These are phyloP conservation scores for Musca domestica DNA, from an alignment of 1,140 invertebrate genomes.

Conservation along the genomic window DNA sequence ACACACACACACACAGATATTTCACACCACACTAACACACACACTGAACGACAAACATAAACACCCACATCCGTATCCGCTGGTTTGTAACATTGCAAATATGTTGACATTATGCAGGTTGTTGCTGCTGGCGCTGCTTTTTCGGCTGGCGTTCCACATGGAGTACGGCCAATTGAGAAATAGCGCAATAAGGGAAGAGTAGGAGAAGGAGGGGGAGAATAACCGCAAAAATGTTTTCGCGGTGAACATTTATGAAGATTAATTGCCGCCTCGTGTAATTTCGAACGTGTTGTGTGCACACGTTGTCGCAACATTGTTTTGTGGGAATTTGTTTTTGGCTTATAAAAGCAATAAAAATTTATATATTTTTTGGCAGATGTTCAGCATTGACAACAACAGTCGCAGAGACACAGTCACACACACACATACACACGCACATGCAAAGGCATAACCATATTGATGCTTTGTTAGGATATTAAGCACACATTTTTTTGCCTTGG, in stretches of 20 bases:
- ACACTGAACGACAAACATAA: background rate
- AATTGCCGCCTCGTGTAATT: constrained; percentile 24
- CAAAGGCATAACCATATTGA: too few relatives aligned
- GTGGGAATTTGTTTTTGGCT: constrained; percentile 21
- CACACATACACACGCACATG: too few relatives aligned
- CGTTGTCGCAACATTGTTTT: constrained; percentile 22
- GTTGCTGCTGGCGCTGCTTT: background rate
- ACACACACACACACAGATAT: background rate
- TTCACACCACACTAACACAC: background rate
- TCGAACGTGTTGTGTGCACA: constrained; percentile 19
- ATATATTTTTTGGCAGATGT: constrained; percentile 13
- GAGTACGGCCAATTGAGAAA: too few relatives aligned
- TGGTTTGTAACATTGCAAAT: background rate
- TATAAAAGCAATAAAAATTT: constrained; percentile 20
- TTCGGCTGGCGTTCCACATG: too few relatives aligned
- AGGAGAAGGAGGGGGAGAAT: background rate
- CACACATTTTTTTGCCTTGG: too few relatives aligned
- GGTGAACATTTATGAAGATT: constrained; percentile 27
- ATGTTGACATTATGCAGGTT: background rate
- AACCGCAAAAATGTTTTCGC: constrained; percentile 28
- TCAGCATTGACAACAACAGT: constrained; percentile 12
- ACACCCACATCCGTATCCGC: background rate
- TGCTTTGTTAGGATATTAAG: too few relatives aligned
- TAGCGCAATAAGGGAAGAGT: background rate
- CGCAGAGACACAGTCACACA: too few relatives aligned